Percentiles rank a stretch among this genome's conserved stretches.
Conservation (phyloP, 2,113 vertebrate genomes). For the Numenius arquata region DNA sequence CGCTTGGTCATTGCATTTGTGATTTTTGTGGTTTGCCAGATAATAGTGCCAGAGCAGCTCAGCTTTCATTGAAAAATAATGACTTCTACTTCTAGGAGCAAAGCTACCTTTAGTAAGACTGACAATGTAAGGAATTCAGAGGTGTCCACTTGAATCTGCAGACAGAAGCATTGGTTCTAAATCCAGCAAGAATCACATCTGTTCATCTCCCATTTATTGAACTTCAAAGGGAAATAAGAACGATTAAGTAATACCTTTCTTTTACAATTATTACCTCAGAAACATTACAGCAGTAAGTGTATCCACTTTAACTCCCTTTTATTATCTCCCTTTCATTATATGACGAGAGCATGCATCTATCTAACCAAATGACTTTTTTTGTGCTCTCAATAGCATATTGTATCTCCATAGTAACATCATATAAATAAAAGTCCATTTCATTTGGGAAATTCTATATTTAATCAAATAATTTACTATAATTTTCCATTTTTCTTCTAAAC, state of each 20-base stretch:
- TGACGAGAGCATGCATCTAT: not conserved
- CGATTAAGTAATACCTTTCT: not conserved
- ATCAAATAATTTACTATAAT: not conserved
- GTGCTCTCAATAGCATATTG: not conserved
- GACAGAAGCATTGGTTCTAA: not conserved
- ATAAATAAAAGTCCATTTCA: not conserved
- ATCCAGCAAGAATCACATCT: not conserved
- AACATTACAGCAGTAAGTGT: not conserved
- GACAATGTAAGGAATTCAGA: not conserved
- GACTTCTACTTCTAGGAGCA: not conserved
- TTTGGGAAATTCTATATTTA: not conserved
- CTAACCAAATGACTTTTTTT: not conserved
- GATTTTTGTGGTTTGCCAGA: not conserved
- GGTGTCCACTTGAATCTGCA: not conserved
- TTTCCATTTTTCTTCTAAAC: not conserved
- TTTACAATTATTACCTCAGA: not conserved
- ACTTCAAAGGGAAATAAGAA: not conserved
- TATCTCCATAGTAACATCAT: slow-evolving; percentile 8
- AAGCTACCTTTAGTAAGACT: not conserved
- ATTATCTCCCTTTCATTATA: not conserved
- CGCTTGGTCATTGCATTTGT: not conserved
- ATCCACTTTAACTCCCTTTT: not conserved
- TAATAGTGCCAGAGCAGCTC: not conserved
- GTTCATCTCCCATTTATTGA: not conserved
- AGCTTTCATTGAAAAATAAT: not conserved